A percentile compares a stretch with the other conserved stretches of the same genome.
These are phyloP conservation scores for Linurgus olivaceus DNA, from an alignment of 2,797 vertebrate species.

Conservation along the genomic window DNA sequence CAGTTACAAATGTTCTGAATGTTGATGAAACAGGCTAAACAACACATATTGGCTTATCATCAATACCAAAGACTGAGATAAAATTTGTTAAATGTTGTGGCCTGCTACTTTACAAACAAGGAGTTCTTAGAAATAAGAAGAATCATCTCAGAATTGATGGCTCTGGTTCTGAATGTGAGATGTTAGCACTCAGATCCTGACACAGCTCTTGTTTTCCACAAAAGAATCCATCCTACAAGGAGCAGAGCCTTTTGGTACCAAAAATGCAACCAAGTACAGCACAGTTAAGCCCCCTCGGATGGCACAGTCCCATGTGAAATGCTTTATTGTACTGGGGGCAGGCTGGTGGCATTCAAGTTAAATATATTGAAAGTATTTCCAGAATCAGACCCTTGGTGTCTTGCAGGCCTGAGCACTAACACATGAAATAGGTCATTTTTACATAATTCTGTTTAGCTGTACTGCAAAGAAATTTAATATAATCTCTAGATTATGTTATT, in stretches of 20 bases:
- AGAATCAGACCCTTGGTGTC: background rate
- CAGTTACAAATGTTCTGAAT: slow-evolving; percentile 66
- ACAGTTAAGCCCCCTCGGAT: rapidly evolving
- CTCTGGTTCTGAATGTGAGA: background rate
- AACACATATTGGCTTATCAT: background rate
- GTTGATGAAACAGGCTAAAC: slow-evolving; percentile 32
- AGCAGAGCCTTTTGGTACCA: background rate
- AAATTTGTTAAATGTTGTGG: background rate
- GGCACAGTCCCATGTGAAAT: background rate
- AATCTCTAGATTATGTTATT: background rate
- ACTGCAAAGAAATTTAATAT: background rate
- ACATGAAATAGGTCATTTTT: background rate
- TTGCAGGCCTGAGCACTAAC: background rate
- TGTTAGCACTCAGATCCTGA: background rate
- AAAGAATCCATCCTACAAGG: background rate
- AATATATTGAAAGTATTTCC: background rate
- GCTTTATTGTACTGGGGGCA: background rate
- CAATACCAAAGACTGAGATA: background rate
- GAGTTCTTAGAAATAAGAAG: background rate
- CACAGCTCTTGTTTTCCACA: background rate
- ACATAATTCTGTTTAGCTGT: background rate
- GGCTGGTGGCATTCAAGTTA: background rate
- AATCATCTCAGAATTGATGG: background rate
- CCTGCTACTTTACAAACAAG: background rate
- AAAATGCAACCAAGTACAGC: background rate